These are phyloP conservation scores for Tortrix viridana DNA, from an alignment of 2,888 invertebrate genomes.

Conservation along the genomic window DNA sequence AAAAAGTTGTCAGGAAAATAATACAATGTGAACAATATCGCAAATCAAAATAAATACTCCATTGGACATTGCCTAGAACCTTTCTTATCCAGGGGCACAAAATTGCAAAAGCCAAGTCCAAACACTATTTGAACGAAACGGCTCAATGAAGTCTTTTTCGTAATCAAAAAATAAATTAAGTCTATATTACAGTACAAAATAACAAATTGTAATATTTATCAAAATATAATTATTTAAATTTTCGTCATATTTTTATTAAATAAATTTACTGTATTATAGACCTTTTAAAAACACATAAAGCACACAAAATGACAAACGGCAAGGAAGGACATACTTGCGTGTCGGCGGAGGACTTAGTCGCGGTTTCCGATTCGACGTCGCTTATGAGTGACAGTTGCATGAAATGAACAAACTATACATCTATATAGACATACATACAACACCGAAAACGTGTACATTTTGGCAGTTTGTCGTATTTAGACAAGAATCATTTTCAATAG, in stretches of 20 bases:
- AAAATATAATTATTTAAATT: neutral
- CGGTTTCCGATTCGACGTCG: slow-evolving; percentile 79
- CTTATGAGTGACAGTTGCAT: slow-evolving; percentile 83
- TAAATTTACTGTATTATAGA: slow-evolving; percentile 2
- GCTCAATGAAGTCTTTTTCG: neutral
- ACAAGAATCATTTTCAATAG: too few species aligned
- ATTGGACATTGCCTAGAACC: neutral
- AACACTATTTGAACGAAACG: neutral
- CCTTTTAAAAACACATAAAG: slow-evolving; percentile 31
- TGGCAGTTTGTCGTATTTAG: slow-evolving; percentile 12
- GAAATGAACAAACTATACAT: slow-evolving; percentile 84
- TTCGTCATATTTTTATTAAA: neutral
- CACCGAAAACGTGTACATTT: slow-evolving; percentile 13
- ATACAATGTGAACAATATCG: neutral
- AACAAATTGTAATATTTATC: neutral
- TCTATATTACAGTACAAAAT: neutral
- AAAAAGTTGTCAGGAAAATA: neutral
- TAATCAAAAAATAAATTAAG: neutral
- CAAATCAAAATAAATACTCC: neutral
- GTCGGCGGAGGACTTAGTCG: slow-evolving; percentile 79
- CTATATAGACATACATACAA: slow-evolving; percentile 60
- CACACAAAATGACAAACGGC: slow-evolving; percentile 51
- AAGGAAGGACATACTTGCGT: slow-evolving; percentile 76
- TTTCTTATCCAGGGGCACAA: neutral
- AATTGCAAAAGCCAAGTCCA: neutral